Conservation (phyloP, 2,113 vertebrate genomes). For the Cottus gobio region DNA sequence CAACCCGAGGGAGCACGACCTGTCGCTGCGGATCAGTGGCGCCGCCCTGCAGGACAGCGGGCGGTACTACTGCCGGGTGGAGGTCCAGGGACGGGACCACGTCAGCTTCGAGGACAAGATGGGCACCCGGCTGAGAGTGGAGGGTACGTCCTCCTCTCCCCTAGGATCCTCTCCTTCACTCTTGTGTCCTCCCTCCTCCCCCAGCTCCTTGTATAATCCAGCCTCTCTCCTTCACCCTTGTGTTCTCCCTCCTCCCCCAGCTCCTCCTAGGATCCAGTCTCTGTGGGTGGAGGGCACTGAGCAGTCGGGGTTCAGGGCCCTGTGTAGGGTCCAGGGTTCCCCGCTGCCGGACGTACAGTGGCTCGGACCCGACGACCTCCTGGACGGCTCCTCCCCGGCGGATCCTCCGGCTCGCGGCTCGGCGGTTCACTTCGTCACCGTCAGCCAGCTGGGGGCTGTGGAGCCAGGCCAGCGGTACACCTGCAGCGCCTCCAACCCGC, state of each 20-base stretch:
- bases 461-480: slow-evolving; percentile 88
- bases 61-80: slow-evolving; percentile 92
- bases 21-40: slow-evolving; percentile 90
- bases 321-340: slow-evolving; percentile 90
- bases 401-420: slow-evolving; percentile 47
- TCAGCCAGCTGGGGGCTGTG: slow-evolving; percentile 85
- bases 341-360: slow-evolving; percentile 86
- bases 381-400: slow-evolving; percentile 25
- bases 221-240: slow-evolving; percentile 77
- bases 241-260: neutral
- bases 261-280: slow-evolving; percentile 88
- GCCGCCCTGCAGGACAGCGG: slow-evolving; percentile 87
- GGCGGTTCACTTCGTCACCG: slow-evolving; percentile 70
- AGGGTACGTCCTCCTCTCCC: slow-evolving; percentile 77
- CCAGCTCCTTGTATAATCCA: no score
- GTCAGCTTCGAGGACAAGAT: slow-evolving; percentile 90
- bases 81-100: slow-evolving; percentile 86
- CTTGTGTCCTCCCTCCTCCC: no score
- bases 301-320: slow-evolving; percentile 79
- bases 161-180: no score
- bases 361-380: slow-evolving; percentile 75
- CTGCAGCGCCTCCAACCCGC: slow-evolving; percentile 86
- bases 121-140: slow-evolving; percentile 88
- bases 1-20: slow-evolving; percentile 88
- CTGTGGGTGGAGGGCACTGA: slow-evolving; percentile 84